Evolutionary conservation across 2,888 invertebrate species (phyloP).

Genomic region (Drosophila mimica): DNA sequence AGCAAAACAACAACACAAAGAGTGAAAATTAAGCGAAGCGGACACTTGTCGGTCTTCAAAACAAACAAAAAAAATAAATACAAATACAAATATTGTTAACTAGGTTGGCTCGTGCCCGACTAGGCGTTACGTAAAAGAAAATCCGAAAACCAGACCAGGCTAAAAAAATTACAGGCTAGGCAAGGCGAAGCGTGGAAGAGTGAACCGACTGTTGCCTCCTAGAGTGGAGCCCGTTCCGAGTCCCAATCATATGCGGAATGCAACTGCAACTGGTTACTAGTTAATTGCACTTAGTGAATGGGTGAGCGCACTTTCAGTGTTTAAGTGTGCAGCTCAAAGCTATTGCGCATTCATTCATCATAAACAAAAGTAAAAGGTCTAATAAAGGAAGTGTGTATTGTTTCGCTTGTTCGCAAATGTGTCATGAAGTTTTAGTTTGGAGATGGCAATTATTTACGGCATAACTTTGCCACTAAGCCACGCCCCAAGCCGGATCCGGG

Average conservation of each 20-base stretch:
- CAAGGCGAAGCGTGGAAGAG: slow-evolving; percentile 21
- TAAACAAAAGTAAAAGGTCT: slow-evolving; percentile 60
- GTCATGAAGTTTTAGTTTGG: slow-evolving; percentile 36
- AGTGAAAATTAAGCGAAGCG: slow-evolving; percentile 59
- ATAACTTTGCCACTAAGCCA: not conserved
- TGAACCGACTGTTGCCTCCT: slow-evolving; percentile 34
- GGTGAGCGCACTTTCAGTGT: slow-evolving; percentile 20
- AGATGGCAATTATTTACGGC: slow-evolving; percentile 17
- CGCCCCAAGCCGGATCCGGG: not conserved
- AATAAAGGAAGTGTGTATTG: slow-evolving; percentile 64
- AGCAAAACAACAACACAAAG: slow-evolving; percentile 14
- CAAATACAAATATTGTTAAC: slow-evolving; percentile 35
- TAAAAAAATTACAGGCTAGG: slow-evolving; percentile 28
- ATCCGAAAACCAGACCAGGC: slow-evolving; percentile 45
- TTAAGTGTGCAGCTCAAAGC: slow-evolving; percentile 35
- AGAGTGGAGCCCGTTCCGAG: slow-evolving; percentile 7
- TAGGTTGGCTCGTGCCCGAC: slow-evolving; percentile 69
- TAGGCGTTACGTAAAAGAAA: slow-evolving; percentile 72
- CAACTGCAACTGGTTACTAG: slow-evolving; percentile 51
- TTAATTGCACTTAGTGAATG: slow-evolving; percentile 30
- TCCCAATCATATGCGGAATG: slow-evolving; percentile 43
- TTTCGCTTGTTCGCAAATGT: slow-evolving; percentile 35
- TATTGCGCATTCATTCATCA: slow-evolving; percentile 66
- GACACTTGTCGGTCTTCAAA: slow-evolving; percentile 34
- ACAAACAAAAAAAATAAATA: slow-evolving; percentile 11